A percentile compares a stretch with the other conserved stretches of the same genome.
phyloP scores from a whole-genome alignment of 2,888 invertebrate genomes.

The Dugesia japonica region DNA sequence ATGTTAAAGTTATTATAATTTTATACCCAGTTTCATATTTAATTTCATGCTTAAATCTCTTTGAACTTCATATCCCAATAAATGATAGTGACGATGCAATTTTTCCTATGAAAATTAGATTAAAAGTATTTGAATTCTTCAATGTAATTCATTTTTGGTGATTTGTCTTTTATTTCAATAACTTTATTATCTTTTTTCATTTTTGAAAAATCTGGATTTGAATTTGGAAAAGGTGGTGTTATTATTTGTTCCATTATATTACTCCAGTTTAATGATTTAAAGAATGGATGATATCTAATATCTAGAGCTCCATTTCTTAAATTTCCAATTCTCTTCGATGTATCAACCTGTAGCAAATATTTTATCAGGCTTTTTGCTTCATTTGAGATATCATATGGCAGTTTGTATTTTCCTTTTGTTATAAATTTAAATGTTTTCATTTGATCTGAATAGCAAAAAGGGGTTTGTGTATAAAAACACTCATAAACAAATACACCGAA shows the following conservation, averaged over 20 bases:
- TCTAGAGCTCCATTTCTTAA: slow-evolving; percentile 30
- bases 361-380: slow-evolving; percentile 32
- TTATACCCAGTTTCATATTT: too few relatives aligned
- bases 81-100: not conserved
- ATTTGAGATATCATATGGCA: slow-evolving; percentile 3
- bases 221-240: not conserved
- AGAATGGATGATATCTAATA: slow-evolving; percentile 31
- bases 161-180: not conserved
- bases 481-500: slow-evolving; percentile 27
- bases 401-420: slow-evolving; percentile 20
- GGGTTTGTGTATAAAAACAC: slow-evolving; percentile 5
- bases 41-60: too few relatives aligned
- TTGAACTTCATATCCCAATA: not conserved
- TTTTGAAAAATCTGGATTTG: not conserved
- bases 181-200: slow-evolving; percentile 1
- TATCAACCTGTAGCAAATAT: slow-evolving; percentile 22
- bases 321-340: slow-evolving; percentile 32
- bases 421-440: slow-evolving; percentile 32
- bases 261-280: slow-evolving; percentile 23
- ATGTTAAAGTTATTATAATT: too few relatives aligned
- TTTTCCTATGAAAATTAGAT: not conserved
- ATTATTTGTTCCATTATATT: not conserved
- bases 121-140: not conserved
- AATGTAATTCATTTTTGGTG: not conserved
- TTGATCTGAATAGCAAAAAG: slow-evolving; percentile 28